A percentile compares a stretch with the other conserved stretches of the same genome.
Evolutionary conservation across 2,797 vertebrate genomes (phyloP).

Genomic region (Spea hammondii): DNA sequence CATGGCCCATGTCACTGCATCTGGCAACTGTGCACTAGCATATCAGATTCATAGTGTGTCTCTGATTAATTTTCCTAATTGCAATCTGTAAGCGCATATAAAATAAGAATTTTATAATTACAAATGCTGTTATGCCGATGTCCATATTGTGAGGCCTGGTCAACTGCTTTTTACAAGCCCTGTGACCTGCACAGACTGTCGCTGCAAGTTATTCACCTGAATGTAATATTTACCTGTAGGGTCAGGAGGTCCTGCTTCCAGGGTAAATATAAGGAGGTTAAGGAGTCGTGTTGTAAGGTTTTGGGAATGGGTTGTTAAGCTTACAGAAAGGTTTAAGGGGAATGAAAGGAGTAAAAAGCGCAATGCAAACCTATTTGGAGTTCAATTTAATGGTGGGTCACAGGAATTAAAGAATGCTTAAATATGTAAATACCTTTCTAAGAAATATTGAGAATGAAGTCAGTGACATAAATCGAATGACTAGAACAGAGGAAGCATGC

Average conservation of each 20-base stretch:
- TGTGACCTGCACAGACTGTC: constrained; percentile 37
- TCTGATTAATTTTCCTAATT: no score
- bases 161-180: constrained; percentile 13
- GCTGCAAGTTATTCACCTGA: constrained; percentile 36
- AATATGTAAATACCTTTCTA: not conserved
- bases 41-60: no score
- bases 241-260: not conserved
- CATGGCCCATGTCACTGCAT: no score
- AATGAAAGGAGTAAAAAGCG: constrained; percentile 14
- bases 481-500: constrained; percentile 6
- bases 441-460: not conserved
- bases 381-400: not conserved
- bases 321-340: constrained; percentile 44
- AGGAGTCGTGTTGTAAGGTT: constrained; percentile 18
- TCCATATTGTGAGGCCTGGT: not conserved
- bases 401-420: not conserved
- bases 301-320: constrained; percentile 48
- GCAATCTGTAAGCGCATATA: no score
- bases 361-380: constrained; percentile 16
- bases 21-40: no score
- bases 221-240: constrained; percentile 23
- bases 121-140: not conserved
- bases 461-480: not conserved
- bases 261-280: constrained; percentile 36
- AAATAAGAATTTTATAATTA: not conserved